Evolutionary conservation across 2,888 invertebrate genomes (phyloP), one percentile per base, ranked within the genome.

Genomic region (Brassicogethes aeneus): DNA sequence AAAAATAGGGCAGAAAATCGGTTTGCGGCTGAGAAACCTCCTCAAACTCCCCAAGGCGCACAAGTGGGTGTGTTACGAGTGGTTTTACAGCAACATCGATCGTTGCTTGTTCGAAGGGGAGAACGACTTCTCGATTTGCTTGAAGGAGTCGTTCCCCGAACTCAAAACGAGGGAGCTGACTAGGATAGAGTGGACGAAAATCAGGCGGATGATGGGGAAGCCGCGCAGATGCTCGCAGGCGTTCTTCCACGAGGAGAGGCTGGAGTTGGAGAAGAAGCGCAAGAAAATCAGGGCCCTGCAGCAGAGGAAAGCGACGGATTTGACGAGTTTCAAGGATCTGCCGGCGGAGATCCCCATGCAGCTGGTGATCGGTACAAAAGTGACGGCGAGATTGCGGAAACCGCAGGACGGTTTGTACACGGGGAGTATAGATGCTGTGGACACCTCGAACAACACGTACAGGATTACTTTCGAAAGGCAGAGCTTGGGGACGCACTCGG

Each of bases 21-120:
- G 94, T 2, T 78, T 90, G 71, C 74, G 92, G 49, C 70, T 93
- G 43, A 74, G 92, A 50, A 99, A 99, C 71, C 75, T 99, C 17
- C 72, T 99, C 2, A 97, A 97, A 70, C 70, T 99, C 48, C 97
- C 99, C 1, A 97, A 97, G 72, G 97, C 97, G 2, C 95, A 97
- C 65, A 94, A 93, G 70, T 97, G 96, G 94, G 96, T 97, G 5
- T 96, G 94, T 67, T 97, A 93, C 69, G 99, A 99, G 68, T 99
- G 95, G 85, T 99, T 99, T 70, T 99, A 99, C 69, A 96, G 97
- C 53, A 96, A 95, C 60, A 86, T 99, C 55, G 99, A 99, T 64
- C 85, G 86, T 62, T 85, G 91, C 23, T 71, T 99, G 29, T 97
- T 99, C 70, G 82, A 88, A 52, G 93, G 91, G 29, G 94, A 94